Evolutionary conservation across 2,113 vertebrate species (phyloP).

Genomic region (Actinemys pallida): DNA sequence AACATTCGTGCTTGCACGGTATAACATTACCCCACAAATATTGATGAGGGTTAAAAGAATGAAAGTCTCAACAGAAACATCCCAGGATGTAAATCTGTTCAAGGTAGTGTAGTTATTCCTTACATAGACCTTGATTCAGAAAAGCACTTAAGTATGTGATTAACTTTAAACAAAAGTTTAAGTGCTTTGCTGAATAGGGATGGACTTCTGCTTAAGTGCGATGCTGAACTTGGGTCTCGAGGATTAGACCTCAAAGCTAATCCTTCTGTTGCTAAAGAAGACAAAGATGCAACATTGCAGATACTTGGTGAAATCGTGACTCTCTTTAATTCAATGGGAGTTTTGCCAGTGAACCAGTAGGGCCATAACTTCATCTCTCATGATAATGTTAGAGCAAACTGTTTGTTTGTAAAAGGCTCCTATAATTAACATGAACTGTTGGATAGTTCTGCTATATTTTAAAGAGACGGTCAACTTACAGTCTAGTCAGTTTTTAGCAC

Average conservation of each 20-base stretch:
- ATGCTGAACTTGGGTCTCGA: not conserved
- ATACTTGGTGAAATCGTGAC: not conserved
- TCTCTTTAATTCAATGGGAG: fast-evolving
- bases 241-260: not conserved
- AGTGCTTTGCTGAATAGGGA: conserved; percentile 13
- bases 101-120: not conserved
- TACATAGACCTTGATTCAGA: not conserved
- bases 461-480: not conserved
- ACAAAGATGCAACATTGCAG: not conserved
- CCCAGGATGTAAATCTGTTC: not conserved
- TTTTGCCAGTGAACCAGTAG: not conserved
- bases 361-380: not conserved
- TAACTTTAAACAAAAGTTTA: not conserved
- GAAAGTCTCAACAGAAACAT: not conserved
- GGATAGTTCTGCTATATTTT: not conserved
- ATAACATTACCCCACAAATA: no score
- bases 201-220: not conserved
- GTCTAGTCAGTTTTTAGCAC: not conserved
- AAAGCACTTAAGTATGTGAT: not conserved
- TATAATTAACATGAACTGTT: not conserved
- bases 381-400: not conserved
- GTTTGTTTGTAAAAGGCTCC: not conserved
- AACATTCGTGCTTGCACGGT: no score
- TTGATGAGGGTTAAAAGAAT: no score
- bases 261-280: not conserved